These are phyloP conservation scores for Microctonus brassicae DNA, from an alignment of 2,888 invertebrate species.

Conservation along the genomic window DNA sequence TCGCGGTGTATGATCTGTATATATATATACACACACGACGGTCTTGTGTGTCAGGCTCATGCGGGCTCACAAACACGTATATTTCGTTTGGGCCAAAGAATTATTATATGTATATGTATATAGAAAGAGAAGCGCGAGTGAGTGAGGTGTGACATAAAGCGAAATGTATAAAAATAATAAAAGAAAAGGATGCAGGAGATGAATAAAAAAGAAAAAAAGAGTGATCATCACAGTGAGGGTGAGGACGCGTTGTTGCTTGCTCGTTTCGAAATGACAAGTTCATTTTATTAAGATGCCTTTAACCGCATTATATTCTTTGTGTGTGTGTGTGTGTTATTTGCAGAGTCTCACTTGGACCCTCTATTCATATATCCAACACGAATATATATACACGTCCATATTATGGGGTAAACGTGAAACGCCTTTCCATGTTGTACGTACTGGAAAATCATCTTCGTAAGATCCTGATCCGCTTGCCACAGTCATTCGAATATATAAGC, in stretches of 20 bases:
- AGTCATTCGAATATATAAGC: slow-evolving; percentile 22
- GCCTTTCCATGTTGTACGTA: slow-evolving; percentile 4
- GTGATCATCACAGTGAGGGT: slow-evolving; percentile 30
- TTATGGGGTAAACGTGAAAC: slow-evolving; percentile 32
- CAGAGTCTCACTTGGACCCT: slow-evolving; percentile 51
- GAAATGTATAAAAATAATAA: slow-evolving; percentile 40
- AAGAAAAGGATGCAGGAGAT: too few relatives aligned
- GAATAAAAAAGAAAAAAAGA: slow-evolving; percentile 36
- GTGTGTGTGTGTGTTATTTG: slow-evolving; percentile 57
- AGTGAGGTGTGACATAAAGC: slow-evolving; percentile 26
- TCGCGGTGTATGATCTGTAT: too few relatives aligned
- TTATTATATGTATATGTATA: too few relatives aligned
- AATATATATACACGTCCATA: slow-evolving; percentile 23
- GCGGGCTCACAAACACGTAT: slow-evolving; percentile 18
- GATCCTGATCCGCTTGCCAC: slow-evolving; percentile 20
- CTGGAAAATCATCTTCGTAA: slow-evolving; percentile 27
- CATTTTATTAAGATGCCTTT: slow-evolving; percentile 65
- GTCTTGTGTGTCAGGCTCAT: too few relatives aligned
- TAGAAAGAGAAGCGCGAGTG: slow-evolving; percentile 20
- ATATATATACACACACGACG: too few relatives aligned
- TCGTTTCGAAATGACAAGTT: slow-evolving; percentile 65
- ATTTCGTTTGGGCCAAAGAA: slow-evolving; percentile 15
- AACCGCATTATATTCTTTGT: slow-evolving; percentile 59
- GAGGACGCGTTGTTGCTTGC: slow-evolving; percentile 44
- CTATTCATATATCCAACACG: slow-evolving; percentile 18